Evolutionary conservation across 1,140 invertebrate genomes (phyloP), one percentile per base, ranked within the genome.

Genomic region (Papilio aristodemus): DNA sequence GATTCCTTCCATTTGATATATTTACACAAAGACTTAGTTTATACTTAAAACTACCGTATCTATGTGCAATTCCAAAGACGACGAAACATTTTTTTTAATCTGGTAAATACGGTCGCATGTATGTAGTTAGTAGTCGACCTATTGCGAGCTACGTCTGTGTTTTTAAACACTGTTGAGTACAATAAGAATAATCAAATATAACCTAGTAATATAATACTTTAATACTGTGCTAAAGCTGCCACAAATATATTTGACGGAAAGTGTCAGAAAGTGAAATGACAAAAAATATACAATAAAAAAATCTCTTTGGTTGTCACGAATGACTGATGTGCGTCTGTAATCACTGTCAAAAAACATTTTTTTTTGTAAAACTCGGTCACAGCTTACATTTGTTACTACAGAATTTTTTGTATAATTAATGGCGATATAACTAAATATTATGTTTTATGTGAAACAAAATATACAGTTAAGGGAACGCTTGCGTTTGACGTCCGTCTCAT

Each of bases 291-390:
- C 13, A 11, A 8, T 8, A 54, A 50, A 50, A 54, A 43, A 22
- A 54, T 22, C 9, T 54, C 19, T 50, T 50, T 22, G 19, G 46
- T 54, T 54, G 46, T 54, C 46, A 54, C 11, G 46, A 54, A 54
- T 54, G 46, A 54, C 46, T 54, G 46, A 54, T 54, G 46, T 22
- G 9, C 46, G 46, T 54, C 46, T 54, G 46, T 4, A 13, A 54
- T 25, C 19, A 54, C 17, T 25, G 19, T 54, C 19, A 54, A 22
- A 46, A 46, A n/a, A n/a, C n/a, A 46, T 46, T 46, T 46, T 9
- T 54, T 54, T 54, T 54, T 10, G 8, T 54, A 22, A 54, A 54
- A 54, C 43, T 54, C 46, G 46, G 46, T 54, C 46, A 54, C 46
- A 11, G 3, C 22, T 54, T 54, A 22, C 46, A 54, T 22, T 25